A percentile compares a stretch with the other conserved stretches of the same genome.
phyloP scores from a whole-genome alignment of 2,797 vertebrate species.

The Phrynocephalus guinanensis region DNA sequence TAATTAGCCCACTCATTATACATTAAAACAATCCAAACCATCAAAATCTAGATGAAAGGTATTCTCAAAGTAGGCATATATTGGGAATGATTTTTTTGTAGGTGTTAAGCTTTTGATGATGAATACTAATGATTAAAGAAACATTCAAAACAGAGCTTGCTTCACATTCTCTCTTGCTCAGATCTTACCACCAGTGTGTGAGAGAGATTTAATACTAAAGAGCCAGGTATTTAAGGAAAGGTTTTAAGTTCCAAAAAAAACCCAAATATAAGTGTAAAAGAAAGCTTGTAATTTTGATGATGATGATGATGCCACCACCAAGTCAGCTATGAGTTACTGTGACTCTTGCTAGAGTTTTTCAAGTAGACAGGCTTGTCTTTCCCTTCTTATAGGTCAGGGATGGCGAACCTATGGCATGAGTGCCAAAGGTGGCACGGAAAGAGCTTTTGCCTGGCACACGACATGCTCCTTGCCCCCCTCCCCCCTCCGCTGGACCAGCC shows the following conservation, averaged over 20 bases:
- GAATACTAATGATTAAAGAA: slow-evolving; percentile 16
- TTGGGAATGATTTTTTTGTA: not conserved
- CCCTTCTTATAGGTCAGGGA: too few relatives aligned
- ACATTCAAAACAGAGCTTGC: not conserved
- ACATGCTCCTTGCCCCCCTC: too few relatives aligned
- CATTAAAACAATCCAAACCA: not conserved
- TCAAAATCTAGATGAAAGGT: slow-evolving; percentile 1
- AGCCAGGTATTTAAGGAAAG: not conserved
- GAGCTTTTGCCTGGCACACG: too few relatives aligned
- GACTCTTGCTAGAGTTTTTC: too few relatives aligned
- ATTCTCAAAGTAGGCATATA: not conserved
- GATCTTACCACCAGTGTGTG: not conserved
- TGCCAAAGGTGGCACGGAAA: too few relatives aligned
- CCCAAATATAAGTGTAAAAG: not conserved
- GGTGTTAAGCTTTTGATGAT: not conserved
- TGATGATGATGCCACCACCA: too few relatives aligned
- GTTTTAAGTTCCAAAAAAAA: not conserved
- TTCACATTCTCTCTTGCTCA: not conserved
- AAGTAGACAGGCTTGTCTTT: too few relatives aligned
- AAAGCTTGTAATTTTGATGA: not conserved
- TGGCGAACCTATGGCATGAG: too few relatives aligned
- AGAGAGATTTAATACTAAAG: not conserved
- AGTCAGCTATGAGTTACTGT: too few relatives aligned
- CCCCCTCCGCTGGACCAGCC: too few relatives aligned
- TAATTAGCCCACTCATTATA: slow-evolving; percentile 1